These are phyloP conservation scores for Nothobranchius furzeri DNA, from an alignment of 2,113 vertebrate genomes.

Conservation along the genomic window DNA sequence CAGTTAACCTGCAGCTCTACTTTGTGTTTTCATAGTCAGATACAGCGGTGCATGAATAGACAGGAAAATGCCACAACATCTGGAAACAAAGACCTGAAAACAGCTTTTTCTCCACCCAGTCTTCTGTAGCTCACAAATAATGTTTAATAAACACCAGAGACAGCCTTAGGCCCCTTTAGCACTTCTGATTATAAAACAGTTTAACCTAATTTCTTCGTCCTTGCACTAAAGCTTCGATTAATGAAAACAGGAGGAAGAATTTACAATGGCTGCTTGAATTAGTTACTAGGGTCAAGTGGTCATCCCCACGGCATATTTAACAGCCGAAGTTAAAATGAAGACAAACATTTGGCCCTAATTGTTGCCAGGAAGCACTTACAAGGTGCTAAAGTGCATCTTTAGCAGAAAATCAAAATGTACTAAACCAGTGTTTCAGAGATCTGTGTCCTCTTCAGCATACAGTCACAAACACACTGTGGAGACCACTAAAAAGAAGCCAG, in stretches of 20 bases:
- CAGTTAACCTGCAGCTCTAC: constrained; percentile 6
- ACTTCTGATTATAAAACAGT: no score
- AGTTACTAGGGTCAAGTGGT: constrained; percentile 59
- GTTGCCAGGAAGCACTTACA: constrained; percentile 56
- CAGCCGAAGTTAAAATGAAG: constrained; percentile 61
- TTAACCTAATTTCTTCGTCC: constrained; percentile 8
- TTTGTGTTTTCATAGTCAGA: neutral
- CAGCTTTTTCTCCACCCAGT: neutral
- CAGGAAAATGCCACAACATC: neutral
- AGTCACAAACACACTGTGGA: neutral
- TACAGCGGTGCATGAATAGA: neutral
- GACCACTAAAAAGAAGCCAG: no score
- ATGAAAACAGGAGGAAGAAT: constrained; percentile 51
- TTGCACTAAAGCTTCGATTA: constrained; percentile 41
- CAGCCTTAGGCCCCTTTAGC: no score
- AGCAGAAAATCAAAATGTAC: constrained; percentile 41
- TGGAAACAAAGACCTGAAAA: neutral
- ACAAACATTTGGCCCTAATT: constrained; percentile 59
- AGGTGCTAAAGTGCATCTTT: constrained; percentile 34
- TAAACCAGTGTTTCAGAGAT: constrained; percentile 4
- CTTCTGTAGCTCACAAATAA: neutral
- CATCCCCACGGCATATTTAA: constrained; percentile 65
- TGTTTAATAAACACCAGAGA: no score
- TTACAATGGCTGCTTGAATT: constrained; percentile 46
- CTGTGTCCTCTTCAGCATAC: neutral